Percentiles rank a stretch among this genome's conserved stretches.
Conservation (phyloP, 2,797 vertebrate genomes). For the Zalophus californianus region DNA sequence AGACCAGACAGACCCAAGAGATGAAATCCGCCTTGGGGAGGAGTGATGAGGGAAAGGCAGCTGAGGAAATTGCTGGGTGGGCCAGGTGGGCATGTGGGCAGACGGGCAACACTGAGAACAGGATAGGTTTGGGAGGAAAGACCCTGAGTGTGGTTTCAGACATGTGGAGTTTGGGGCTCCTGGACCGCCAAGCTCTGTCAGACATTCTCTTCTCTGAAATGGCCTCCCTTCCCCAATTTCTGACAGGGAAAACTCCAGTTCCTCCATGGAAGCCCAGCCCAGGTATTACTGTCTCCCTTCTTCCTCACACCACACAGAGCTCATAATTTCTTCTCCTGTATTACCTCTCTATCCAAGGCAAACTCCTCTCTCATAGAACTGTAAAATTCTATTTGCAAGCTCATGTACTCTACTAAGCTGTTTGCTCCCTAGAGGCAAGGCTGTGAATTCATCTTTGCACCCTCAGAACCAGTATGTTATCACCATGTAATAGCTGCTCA, state of each 20-base stretch:
- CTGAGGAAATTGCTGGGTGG: neutral
- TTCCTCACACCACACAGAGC: no score
- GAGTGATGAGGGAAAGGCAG: neutral
- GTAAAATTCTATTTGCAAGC: neutral
- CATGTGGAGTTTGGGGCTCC: neutral
- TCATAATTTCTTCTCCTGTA: neutral
- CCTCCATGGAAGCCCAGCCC: neutral
- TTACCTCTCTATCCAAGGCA: neutral
- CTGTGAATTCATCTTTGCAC: constrained; percentile 37
- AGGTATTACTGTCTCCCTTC: neutral
- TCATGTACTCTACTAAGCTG: neutral
- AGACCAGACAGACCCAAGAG: neutral
- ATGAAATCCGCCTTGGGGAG: neutral
- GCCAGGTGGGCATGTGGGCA: neutral
- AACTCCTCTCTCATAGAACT: neutral
- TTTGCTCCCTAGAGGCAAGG: neutral
- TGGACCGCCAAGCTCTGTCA: neutral
- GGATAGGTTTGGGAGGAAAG: neutral
- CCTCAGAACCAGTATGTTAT: neutral
- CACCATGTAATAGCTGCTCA: neutral
- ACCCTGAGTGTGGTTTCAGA: neutral
- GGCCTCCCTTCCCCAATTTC: neutral
- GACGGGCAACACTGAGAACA: neutral
- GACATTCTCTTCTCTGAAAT: neutral
- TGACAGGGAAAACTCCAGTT: neutral